Conservation (phyloP, 2,113 vertebrate species). For the Corydoras sp. region DNA sequence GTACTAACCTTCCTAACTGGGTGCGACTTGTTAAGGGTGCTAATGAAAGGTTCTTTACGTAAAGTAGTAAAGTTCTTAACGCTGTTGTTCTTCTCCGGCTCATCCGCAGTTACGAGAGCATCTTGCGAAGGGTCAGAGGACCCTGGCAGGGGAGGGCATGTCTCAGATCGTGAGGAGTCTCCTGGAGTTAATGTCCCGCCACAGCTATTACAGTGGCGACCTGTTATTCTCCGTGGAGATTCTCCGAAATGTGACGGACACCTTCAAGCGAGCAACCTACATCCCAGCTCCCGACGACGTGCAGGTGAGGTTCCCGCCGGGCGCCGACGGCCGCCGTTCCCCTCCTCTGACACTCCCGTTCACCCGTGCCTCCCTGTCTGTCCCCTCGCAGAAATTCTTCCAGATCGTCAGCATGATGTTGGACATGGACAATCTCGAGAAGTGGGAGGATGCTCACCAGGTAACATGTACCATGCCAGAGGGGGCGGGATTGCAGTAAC, state of each 20-base stretch:
- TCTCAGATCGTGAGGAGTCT: constrained; percentile 95
- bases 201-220: constrained; percentile 95
- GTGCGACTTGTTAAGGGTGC: too few species aligned
- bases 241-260: constrained; percentile 98
- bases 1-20: too few species aligned
- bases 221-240: constrained; percentile 98
- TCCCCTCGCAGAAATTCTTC: constrained; percentile 84
- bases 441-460: constrained; percentile 96
- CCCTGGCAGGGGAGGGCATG: constrained; percentile 97
- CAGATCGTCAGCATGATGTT: constrained; percentile 97
- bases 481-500: too few species aligned
- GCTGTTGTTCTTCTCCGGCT: constrained; percentile 14
- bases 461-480: too few species aligned
- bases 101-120: constrained; percentile 87
- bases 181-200: constrained; percentile 89
- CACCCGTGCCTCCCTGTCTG: constrained; percentile 6
- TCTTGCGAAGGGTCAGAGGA: constrained; percentile 97
- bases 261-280: constrained; percentile 99
- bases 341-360: too few species aligned
- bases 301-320: constrained; percentile 71
- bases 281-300: constrained; percentile 91
- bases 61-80: too few species aligned
- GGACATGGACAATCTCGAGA: constrained; percentile 87
- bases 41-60: too few species aligned
- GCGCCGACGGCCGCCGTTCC: too few species aligned